Conservation (phyloP, 2,888 invertebrate species). For the Asteroscopus sphinx region DNA sequence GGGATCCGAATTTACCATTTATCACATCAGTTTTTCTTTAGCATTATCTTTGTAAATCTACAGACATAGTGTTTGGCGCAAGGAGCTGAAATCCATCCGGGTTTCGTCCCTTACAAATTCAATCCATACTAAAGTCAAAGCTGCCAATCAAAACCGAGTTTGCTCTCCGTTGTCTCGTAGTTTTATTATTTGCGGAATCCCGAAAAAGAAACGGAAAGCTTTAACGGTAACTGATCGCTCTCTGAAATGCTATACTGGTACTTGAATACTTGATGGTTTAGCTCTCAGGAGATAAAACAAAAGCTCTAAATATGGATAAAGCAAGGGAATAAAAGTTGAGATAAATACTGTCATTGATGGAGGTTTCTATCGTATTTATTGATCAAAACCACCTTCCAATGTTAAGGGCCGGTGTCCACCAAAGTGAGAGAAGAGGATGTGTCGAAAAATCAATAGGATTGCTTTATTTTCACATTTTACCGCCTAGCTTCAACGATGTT, state of each 20-base stretch:
- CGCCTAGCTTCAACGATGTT: too few species aligned
- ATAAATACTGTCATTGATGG: constrained; percentile 20
- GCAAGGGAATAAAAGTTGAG: constrained; percentile 12
- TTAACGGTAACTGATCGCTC: constrained; percentile 40
- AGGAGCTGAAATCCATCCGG: constrained; percentile 30
- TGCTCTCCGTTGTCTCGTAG: constrained; percentile 32
- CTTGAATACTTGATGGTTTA: constrained; percentile 21
- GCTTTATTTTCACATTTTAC: too few species aligned
- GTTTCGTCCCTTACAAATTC: constrained; percentile 34
- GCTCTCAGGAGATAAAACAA: constrained; percentile 15
- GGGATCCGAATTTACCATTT: constrained; percentile 60
- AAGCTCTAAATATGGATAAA: constrained; percentile 17
- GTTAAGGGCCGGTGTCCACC: too few species aligned
- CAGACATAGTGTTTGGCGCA: constrained; percentile 20
- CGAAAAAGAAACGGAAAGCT: constrained; percentile 26
- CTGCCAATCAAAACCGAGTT: constrained; percentile 54
- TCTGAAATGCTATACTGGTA: constrained; percentile 35
- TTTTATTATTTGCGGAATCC: constrained; percentile 48
- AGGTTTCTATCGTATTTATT: constrained; percentile 12
- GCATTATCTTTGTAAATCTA: constrained; percentile 20
- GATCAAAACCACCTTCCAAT: constrained; percentile 39
- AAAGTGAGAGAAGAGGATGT: too few species aligned
- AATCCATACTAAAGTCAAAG: constrained; percentile 49
- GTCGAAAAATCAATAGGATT: too few species aligned
- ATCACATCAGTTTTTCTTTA: constrained; percentile 47